A percentile compares a stretch with the other conserved stretches of the same genome.
phyloP scores from a whole-genome alignment of 2,888 invertebrate genomes.

The Clepsis dumicolana region DNA sequence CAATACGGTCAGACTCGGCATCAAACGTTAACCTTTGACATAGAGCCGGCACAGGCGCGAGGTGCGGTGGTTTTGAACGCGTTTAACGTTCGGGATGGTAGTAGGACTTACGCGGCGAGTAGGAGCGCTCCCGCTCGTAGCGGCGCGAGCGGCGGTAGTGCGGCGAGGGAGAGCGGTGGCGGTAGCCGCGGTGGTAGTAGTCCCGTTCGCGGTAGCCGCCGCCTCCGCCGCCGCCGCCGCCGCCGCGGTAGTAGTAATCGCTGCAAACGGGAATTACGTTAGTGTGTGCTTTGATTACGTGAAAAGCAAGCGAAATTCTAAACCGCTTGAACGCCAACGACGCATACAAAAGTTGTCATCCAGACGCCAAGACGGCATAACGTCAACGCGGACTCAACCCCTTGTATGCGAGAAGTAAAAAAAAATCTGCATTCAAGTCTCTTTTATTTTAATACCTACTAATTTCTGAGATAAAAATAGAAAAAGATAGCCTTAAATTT shows the following conservation, averaged over 20 bases:
- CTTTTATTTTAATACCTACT: no score
- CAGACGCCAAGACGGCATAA: no score
- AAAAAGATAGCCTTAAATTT: no score
- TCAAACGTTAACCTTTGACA: background rate
- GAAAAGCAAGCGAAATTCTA: no score
- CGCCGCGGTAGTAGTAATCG: slow-evolving; percentile 76
- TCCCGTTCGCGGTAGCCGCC: slow-evolving; percentile 84
- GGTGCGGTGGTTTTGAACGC: background rate
- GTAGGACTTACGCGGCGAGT: slow-evolving; percentile 92
- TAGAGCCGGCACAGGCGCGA: background rate
- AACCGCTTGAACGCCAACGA: no score
- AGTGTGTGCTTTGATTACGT: background rate
- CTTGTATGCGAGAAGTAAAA: no score
- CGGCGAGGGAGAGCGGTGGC: slow-evolving; percentile 90
- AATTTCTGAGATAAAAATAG: no score
- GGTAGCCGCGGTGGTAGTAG: slow-evolving; percentile 84
- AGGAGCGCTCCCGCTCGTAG: slow-evolving; percentile 92
- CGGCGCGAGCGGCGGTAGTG: slow-evolving; percentile 89
- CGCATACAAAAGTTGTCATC: no score
- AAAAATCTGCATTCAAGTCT: no score
- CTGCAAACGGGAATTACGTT: slow-evolving; percentile 46
- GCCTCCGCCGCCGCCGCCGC: slow-evolving; percentile 76
- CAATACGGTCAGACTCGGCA: background rate
- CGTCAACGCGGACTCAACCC: no score
- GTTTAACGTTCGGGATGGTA: slow-evolving; percentile 57